Conservation (phyloP, 1,140 invertebrate species). For the Vanessa atalanta region DNA sequence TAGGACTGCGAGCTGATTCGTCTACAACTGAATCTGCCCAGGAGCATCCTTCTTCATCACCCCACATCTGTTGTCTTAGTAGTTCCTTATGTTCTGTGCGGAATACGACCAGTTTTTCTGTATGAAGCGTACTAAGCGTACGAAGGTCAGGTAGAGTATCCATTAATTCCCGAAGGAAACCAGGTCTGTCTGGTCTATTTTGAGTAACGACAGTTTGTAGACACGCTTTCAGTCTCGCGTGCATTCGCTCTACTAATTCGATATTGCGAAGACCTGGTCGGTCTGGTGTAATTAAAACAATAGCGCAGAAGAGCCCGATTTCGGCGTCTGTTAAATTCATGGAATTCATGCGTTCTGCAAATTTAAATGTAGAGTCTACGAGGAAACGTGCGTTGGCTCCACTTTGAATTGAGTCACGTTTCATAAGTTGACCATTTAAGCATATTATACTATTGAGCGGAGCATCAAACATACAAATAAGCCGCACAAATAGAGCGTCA, state of each 20-base stretch:
- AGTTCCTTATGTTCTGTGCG: conserved; percentile 93
- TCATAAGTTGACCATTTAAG: conserved; percentile 94
- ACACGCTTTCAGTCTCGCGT: conserved; percentile 91
- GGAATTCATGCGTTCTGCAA: conserved; percentile 95
- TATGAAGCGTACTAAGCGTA: conserved; percentile 97
- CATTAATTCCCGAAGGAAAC: conserved; percentile 92
- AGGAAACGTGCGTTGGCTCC: conserved; percentile 95
- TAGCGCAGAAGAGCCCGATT: conserved; percentile 96
- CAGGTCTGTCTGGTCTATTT: conserved; percentile 90
- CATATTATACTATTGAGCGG: conserved; percentile 95
- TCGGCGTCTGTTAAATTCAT: conserved; percentile 95
- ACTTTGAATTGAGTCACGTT: conserved; percentile 93
- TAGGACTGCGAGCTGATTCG: conserved; percentile 89
- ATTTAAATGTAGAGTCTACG: conserved; percentile 98
- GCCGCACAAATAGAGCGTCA: conserved; percentile 94
- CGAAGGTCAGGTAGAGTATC: conserved; percentile 97
- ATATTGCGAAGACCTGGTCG: conserved; percentile 94
- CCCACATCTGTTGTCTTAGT: conserved; percentile 86
- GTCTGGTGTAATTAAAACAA: conserved; percentile 96
- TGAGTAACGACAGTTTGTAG: conserved; percentile 93
- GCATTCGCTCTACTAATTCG: conserved; percentile 95
- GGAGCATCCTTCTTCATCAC: conserved; percentile 84
- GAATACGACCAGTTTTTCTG: conserved; percentile 96
- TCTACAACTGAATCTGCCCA: conserved; percentile 89
- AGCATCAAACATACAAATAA: conserved; percentile 96